A percentile compares a stretch with the other conserved stretches of the same genome.
Conservation (phyloP, 1,140 invertebrate genomes). For the Pseudomyrmex pallidus region DNA sequence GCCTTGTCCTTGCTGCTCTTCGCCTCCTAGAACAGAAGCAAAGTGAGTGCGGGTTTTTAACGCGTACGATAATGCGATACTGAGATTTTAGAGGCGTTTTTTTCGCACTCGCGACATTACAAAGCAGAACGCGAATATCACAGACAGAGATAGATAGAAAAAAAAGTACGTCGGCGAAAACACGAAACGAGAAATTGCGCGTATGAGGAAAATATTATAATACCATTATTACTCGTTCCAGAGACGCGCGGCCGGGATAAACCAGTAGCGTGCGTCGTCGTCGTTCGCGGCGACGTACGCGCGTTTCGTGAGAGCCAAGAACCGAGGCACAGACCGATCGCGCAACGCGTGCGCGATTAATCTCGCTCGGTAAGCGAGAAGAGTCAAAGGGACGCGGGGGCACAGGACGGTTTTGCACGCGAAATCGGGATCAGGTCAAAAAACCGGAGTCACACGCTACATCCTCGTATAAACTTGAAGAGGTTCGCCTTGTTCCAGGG, state of each 20-base stretch:
- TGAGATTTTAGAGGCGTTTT: conserved; percentile 18
- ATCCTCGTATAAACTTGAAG: too few species aligned
- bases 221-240: conserved; percentile 52
- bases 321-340: conserved; percentile 47
- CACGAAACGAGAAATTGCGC: conserved; percentile 13
- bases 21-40: conserved; percentile 83
- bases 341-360: conserved; percentile 51
- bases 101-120: conserved; percentile 50
- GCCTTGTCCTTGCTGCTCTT: conserved; percentile 83
- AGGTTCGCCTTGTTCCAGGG: too few species aligned
- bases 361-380: conserved; percentile 23
- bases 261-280: conserved; percentile 48
- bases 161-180: conserved; percentile 3
- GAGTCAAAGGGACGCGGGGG: conserved; percentile 13
- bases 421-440: conserved; percentile 57
- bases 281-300: conserved; percentile 18
- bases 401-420: conserved; percentile 22
- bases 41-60: conserved; percentile 20
- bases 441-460: conserved; percentile 46
- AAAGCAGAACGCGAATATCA: conserved; percentile 1
- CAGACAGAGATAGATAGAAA: too few species aligned
- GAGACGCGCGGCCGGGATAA: conserved; percentile 39
- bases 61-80: conserved; percentile 20
- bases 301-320: conserved; percentile 30
- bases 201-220: neutral